Evolutionary conservation across 2,888 invertebrate genomes (phyloP).

Genomic region (Frankliniella fusca): DNA sequence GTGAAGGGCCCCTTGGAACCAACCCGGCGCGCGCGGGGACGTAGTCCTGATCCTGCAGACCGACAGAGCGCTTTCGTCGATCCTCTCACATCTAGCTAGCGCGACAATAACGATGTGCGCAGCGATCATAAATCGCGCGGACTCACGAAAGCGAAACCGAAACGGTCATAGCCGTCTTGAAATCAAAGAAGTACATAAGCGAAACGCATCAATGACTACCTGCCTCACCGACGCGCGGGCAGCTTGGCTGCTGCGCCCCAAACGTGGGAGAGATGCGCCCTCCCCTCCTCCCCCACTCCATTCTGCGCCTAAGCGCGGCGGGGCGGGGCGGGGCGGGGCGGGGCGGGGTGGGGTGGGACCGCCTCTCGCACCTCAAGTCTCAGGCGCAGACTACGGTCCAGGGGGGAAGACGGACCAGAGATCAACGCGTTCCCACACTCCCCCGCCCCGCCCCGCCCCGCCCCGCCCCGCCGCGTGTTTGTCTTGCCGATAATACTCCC

Average conservation of each 20-base stretch:
- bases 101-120: too few relatives aligned
- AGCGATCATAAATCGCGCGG: too few relatives aligned
- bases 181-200: neutral
- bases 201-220: neutral
- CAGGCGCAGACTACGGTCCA: too few relatives aligned
- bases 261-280: slow-evolving; percentile 13
- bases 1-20: too few relatives aligned
- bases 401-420: slow-evolving; percentile 19
- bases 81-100: too few relatives aligned
- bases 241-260: neutral
- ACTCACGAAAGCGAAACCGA: too few relatives aligned
- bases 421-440: slow-evolving; percentile 28
- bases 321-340: neutral
- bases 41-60: too few relatives aligned
- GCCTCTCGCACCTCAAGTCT: neutral
- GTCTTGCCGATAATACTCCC: slow-evolving; percentile 35
- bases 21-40: too few relatives aligned
- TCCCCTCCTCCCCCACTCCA: neutral
- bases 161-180: too few relatives aligned
- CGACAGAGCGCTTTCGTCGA: too few relatives aligned
- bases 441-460: neutral
- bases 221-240: neutral
- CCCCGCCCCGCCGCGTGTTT: slow-evolving; percentile 41
- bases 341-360: neutral
- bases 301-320: neutral